A percentile compares a stretch with the other conserved stretches of the same genome.
phyloP scores from a whole-genome alignment of 2,888 invertebrate species.

The Lacanobia oleracea region DNA sequence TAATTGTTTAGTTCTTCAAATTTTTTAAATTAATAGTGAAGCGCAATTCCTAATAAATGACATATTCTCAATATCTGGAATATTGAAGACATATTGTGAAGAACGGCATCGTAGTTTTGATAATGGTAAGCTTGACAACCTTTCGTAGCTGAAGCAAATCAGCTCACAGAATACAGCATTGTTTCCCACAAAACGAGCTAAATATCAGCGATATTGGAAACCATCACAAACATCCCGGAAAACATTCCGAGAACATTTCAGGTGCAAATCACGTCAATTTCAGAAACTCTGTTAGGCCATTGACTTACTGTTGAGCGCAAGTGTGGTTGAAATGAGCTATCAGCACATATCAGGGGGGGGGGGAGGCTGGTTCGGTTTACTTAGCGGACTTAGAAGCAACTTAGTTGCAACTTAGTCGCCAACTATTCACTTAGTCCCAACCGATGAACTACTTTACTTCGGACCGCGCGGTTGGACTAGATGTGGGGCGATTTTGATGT shows the following conservation, averaged over 20 bases:
- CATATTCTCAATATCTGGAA: background rate
- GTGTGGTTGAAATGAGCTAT: conserved; percentile 42
- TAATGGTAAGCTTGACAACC: background rate
- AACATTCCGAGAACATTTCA: background rate
- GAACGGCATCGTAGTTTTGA: background rate
- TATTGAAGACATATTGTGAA: background rate
- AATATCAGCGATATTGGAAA: background rate
- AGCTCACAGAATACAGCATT: background rate
- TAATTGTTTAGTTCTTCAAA: too few relatives aligned
- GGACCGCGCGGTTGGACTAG: conserved; percentile 54
- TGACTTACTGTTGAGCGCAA: conserved; percentile 17
- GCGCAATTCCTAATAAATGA: too few relatives aligned
- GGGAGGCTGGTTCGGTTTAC: conserved; percentile 58
- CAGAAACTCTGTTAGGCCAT: background rate
- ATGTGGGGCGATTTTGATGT: conserved; percentile 24
- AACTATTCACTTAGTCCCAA: conserved; percentile 75
- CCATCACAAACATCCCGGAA: background rate
- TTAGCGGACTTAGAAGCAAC: conserved; percentile 67
- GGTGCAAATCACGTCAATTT: conserved; percentile 16
- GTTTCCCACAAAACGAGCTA: background rate
- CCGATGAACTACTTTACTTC: conserved; percentile 70
- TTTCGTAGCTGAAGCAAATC: too few relatives aligned
- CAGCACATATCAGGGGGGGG: conserved; percentile 47
- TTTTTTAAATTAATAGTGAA: too few relatives aligned
- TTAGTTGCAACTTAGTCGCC: conserved; percentile 69